Evolutionary conservation across 2,113 vertebrate genomes (phyloP).

Genomic region (Silurus asotus): DNA sequence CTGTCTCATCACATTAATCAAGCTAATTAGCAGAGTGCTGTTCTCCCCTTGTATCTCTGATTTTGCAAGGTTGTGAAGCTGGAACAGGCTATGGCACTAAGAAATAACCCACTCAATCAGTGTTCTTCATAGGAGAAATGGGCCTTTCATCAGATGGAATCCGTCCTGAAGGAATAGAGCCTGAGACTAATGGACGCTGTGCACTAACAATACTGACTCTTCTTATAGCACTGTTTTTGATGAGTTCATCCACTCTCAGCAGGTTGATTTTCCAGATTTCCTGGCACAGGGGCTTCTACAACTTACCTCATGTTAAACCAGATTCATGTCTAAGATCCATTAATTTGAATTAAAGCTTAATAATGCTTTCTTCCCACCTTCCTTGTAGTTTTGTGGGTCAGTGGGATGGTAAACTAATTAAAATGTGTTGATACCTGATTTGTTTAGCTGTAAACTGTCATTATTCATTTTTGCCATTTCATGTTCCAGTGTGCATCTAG

Average conservation of each 20-base stretch:
- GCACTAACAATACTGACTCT: slow-evolving; percentile 35
- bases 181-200: slow-evolving; percentile 11
- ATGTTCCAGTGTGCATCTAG: not conserved
- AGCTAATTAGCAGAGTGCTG: slow-evolving; percentile 35
- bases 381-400: not conserved
- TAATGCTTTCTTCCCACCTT: not conserved
- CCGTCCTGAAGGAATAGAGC: slow-evolving; percentile 26
- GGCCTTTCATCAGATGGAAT: slow-evolving; percentile 42
- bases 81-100: slow-evolving; percentile 16
- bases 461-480: not conserved
- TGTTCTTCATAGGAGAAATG: slow-evolving; percentile 31
- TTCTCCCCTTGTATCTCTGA: slow-evolving; percentile 17
- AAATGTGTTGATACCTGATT: not conserved
- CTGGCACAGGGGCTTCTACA: not conserved
- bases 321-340: not conserved
- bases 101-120: slow-evolving; percentile 30
- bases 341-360: not conserved
- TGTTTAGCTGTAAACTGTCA: not conserved
- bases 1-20: slow-evolving; percentile 44
- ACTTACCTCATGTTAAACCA: slow-evolving; percentile 12
- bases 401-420: not conserved
- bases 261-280: slow-evolving; percentile 36
- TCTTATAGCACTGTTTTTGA: slow-evolving; percentile 26
- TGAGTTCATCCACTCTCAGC: slow-evolving; percentile 28
- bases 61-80: slow-evolving; percentile 12